Evolutionary conservation across 2,888 invertebrate genomes (phyloP), one percentile per base, ranked within the genome.

Genomic region (Aproaerema taeniolella): DNA sequence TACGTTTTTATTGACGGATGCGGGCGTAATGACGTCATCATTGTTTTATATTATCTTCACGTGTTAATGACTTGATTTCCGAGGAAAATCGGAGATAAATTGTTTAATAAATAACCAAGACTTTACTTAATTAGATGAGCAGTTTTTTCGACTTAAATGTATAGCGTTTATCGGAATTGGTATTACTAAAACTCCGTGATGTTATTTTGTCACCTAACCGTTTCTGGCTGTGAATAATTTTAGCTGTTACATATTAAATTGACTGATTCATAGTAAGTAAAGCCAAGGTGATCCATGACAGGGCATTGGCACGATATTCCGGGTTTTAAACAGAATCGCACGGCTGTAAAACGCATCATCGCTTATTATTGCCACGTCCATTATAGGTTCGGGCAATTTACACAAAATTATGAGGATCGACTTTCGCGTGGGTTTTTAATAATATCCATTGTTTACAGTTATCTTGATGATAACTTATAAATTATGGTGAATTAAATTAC

Each of bases 1-100:
- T 81, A 65, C 68, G 58, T 47, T 66, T 68, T 76, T 74, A 54
- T 72, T 65, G 65, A 62, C 62, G 59, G 59, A 59, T 59, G 45
- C 47, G 5, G n/a, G 55, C 57, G 50, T 16, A 14, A 36, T 82
- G 81, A 81, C 77, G 82, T 54, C 72, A 82, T 52, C 58, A 47
- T 54, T 48, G 67, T 62, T 72, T 70, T 66, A 65, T 73, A 62
- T 58, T 69, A 67, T 58, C 57, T 50, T 58, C 54, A 53, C 54
- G 66, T 64, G 61, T 58, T 60, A 64, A 65, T 62, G 50, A 55
- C 49, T 55, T 55, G 49, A 56, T 59, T 55, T 44, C 43, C 39
- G 42, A 43, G 50, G 47, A 58, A 58, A 53, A 55, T 57, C 13
- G 2, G 12, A 16, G 41, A 38, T 38, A 38, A 35, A 16, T 33